Base-by-base conservation (phyloP, 2,113 vertebrate species). In the Ageneiosus marmoratus region DNA sequence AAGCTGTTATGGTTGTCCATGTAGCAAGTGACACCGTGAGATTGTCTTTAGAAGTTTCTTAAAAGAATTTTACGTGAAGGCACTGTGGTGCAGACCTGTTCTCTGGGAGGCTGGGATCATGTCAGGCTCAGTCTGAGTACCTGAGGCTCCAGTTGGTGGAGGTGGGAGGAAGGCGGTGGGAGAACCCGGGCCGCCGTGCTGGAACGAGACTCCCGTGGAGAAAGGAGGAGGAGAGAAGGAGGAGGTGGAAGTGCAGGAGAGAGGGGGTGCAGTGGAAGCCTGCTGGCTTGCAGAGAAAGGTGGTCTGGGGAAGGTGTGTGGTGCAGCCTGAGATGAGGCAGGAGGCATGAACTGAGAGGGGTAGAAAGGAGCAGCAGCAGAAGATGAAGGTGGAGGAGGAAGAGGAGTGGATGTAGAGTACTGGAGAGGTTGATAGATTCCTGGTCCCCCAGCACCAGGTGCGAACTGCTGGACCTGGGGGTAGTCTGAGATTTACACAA, bases 121-220 rank as follows among this genome's bases (percentile, higher is more conserved):
- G 88, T 91, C 92, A 86, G 92, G 79, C 87, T 93, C 93, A 93
- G 94, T 92, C 92, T 94, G 93, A 93, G 94, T 99, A 99, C 98
- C 98, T 99, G 97, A 95, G 92, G 94, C 89, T 97, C 96, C 96
- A 82, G 94, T 32, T 0, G 87, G 86, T 79, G 91, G 93, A 87
- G 95, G 94, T 72, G 93, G 94, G 32, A 93, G 90, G 92, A 95
- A 95, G 22, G 96, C 91, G 70, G 94, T 93, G 88, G 97, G 96
- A 93, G 93, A 97, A 92, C 97, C 97, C 27, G 96, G 96, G 77
- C 96, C 95, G 84, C 94, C 96, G 92, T 97, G 97, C 95, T 97
- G 97, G 92, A 96, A 97, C 92, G 95, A 94, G 5, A 91, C 88
- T 89, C 95, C 95, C 74, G 94, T 90, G 89, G 94, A 90, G 85